Percentiles rank a stretch among this genome's conserved stretches.
Conservation (phyloP, 2,797 vertebrate genomes). For the Anableps anableps region DNA sequence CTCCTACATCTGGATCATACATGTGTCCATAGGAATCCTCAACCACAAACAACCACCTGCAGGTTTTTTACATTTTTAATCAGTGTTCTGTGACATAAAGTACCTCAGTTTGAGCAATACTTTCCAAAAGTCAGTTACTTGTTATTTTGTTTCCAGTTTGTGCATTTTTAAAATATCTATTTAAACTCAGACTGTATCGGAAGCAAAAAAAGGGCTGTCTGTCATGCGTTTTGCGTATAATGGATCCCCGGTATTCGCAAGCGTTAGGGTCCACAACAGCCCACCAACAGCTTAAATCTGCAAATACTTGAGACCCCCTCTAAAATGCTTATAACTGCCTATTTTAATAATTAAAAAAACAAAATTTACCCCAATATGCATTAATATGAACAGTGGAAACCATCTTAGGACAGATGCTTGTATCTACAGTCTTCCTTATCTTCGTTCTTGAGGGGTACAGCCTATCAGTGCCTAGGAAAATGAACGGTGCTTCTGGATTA, state of each 20-base stretch:
- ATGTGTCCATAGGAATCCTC: constrained; percentile 21
- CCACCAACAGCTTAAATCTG: background rate
- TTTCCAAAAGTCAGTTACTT: background rate
- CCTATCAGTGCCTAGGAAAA: too few species aligned
- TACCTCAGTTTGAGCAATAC: background rate
- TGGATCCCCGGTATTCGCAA: background rate
- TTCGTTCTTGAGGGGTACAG: too few species aligned
- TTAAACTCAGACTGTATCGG: background rate
- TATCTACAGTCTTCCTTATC: too few species aligned
- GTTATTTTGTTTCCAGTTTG: background rate
- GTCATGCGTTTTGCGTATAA: too few species aligned
- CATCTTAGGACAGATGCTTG: background rate
- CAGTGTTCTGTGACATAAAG: background rate
- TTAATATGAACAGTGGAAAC: background rate
- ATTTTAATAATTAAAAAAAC: background rate
- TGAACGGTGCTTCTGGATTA: background rate
- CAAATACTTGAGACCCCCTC: background rate
- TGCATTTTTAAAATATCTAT: background rate
- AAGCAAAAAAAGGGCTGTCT: background rate
- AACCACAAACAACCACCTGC: constrained; percentile 9
- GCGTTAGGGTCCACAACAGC: too few species aligned
- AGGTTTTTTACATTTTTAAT: constrained; percentile 60
- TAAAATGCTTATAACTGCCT: background rate
- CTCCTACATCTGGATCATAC: constrained; percentile 35
- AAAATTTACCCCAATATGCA: background rate